phyloP scores from a whole-genome alignment of 2,888 invertebrate genomes.

The Portevinia maculata region DNA sequence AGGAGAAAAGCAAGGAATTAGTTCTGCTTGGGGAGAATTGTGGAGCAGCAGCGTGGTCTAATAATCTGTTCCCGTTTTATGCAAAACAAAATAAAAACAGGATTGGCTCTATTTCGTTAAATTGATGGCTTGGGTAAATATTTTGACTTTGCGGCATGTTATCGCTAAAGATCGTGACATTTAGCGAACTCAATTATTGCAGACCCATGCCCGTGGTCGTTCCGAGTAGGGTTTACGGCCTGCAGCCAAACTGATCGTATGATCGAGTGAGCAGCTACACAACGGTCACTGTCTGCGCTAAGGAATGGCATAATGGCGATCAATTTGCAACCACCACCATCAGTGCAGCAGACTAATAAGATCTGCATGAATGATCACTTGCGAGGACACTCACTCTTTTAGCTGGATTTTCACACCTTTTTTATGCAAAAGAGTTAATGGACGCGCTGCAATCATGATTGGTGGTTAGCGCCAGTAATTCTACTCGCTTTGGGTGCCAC shows the following conservation, averaged over 20 bases:
- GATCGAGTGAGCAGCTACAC: not conserved
- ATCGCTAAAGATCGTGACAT: slow-evolving; percentile 67
- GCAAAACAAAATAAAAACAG: not conserved
- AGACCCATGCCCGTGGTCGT: not conserved
- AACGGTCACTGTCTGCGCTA: not conserved
- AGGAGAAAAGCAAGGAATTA: slow-evolving; percentile 43
- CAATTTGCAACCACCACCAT: slow-evolving; percentile 17
- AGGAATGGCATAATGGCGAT: slow-evolving; percentile 7
- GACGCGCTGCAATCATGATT: slow-evolving; percentile 57
- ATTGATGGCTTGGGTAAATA: slow-evolving; percentile 71
- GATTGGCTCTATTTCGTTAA: not conserved
- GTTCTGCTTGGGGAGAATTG: slow-evolving; percentile 66
- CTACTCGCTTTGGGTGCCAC: slow-evolving; percentile 43
- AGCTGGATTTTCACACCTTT: slow-evolving; percentile 71
- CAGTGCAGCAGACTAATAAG: slow-evolving; percentile 23
- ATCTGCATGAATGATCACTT: slow-evolving; percentile 63
- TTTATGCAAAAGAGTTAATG: slow-evolving; percentile 60
- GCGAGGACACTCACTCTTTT: slow-evolving; percentile 58
- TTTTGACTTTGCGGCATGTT: slow-evolving; percentile 72
- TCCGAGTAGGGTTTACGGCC: slow-evolving; percentile 29
- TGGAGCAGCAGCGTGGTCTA: slow-evolving; percentile 56
- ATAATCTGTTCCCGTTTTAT: slow-evolving; percentile 40
- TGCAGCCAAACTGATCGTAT: slow-evolving; percentile 25
- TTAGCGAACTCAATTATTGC: slow-evolving; percentile 57
- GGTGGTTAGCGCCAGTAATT: slow-evolving; percentile 68